phyloP scores from a whole-genome alignment of 2,113 vertebrate species.

The Microtus oregoni region DNA sequence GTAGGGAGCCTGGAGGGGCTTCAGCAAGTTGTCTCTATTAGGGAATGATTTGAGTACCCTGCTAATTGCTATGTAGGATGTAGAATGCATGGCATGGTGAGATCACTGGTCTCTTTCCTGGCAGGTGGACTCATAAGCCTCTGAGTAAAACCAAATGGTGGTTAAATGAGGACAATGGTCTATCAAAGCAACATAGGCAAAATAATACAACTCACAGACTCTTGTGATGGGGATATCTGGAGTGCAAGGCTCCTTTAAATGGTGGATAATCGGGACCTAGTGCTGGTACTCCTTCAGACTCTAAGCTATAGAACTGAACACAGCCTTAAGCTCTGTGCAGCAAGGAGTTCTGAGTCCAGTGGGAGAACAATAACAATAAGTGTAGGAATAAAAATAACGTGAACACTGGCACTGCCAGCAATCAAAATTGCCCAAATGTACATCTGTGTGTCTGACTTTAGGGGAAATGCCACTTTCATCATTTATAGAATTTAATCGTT shows the following conservation, averaged over 20 bases:
- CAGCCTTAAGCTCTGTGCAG: not conserved
- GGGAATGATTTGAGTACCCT: not conserved
- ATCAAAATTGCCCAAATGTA: not conserved
- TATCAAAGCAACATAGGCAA: conserved; percentile 23
- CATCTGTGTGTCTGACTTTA: not conserved
- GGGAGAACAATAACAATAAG: not conserved
- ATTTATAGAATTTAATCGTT: conserved; percentile 3
- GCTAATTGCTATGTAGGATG: not conserved
- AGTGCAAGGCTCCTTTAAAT: not conserved
- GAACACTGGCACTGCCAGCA: not conserved
- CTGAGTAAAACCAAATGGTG: not conserved
- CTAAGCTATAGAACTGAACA: not conserved
- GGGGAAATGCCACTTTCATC: not conserved
- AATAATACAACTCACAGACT: not conserved
- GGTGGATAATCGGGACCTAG: not conserved
- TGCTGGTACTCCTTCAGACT: not conserved
- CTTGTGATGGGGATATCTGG: not conserved
- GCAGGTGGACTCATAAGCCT: not conserved
- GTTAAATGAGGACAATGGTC: not conserved
- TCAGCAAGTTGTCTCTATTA: conserved; percentile 34
- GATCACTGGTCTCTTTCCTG: conserved; percentile 18
- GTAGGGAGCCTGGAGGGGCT: not conserved
- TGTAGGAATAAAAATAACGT: not conserved
- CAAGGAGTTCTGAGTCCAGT: not conserved
- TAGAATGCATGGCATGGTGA: not conserved